Evolutionary conservation across 1,140 invertebrate genomes (phyloP).

Genomic region (Drosophila sturtevanti): DNA sequence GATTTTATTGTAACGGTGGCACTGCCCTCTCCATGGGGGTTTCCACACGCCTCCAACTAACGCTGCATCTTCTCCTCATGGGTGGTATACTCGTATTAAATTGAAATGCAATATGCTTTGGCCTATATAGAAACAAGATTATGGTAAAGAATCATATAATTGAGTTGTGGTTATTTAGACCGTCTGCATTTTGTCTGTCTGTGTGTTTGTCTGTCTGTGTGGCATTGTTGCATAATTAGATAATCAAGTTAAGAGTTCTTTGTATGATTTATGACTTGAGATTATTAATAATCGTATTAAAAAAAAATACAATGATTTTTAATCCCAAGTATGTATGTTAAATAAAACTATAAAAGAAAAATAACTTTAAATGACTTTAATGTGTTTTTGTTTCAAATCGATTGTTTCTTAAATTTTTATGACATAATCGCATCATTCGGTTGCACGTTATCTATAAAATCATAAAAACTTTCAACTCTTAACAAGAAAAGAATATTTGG

Average conservation of each 20-base stretch:
- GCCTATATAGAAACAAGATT: constrained; percentile 31
- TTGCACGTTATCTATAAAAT: no score
- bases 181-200: constrained; percentile 12
- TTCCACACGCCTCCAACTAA: constrained; percentile 64
- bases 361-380: no score
- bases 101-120: constrained; percentile 44
- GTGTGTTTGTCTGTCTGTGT: neutral
- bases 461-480: no score
- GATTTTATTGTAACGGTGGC: constrained; percentile 71
- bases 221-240: constrained; percentile 40
- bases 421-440: neutral
- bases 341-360: constrained; percentile 10
- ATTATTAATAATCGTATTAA: no score
- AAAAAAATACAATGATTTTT: constrained; percentile 9
- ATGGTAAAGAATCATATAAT: constrained; percentile 25
- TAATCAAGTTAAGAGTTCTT: constrained; percentile 21
- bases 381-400: no score
- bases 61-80: constrained; percentile 34
- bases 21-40: constrained; percentile 67
- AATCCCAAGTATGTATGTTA: constrained; percentile 21
- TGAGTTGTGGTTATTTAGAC: constrained; percentile 32
- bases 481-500: no score
- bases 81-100: constrained; percentile 61
- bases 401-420: neutral
- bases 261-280: constrained; percentile 28